Base-by-base conservation (phyloP, 2,888 invertebrate species). In the Noctua janthina region DNA sequence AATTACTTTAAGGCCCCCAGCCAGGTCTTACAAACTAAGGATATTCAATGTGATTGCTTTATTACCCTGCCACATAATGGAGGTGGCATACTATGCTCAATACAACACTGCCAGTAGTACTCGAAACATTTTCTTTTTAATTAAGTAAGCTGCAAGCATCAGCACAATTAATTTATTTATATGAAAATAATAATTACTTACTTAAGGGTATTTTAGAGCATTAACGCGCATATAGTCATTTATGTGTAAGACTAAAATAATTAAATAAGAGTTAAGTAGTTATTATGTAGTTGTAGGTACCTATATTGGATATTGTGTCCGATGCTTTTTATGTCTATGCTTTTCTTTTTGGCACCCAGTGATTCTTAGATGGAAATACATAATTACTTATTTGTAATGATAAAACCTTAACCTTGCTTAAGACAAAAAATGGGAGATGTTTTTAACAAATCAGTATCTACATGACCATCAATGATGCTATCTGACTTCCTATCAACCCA, bases 211-310 rank as follows among this genome's bases (percentile, higher is more conserved):
- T 78, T 78, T 74, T 29, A 43, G 71, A 78, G 71, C 51, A 83
- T 74, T 82, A 82, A 71, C 7, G 62, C 49, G 74, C 74, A 69
- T 74, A 82, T 59, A 88, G 81, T 85, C 77, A 86, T 69, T 73
- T 82, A 76, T 77, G 13, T 79, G 59, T 87, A 83, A 81, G 83
- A 1, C n/a, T 72, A 59, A 76, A 59, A 35, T 62, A 59, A 70
- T 20, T 39, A 39, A 54, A 67, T 59, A 71, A 67, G 29, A 13
- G 39, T 29, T 79, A 5, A 39, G 39, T 39, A 54, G 6, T 56
- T 49, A 49, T 49, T 49, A n/a, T 56, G 54, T 54, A 39, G 11
- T n/a, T 69, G n/a, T 54, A 35, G 20, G 29, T 54, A 35, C 15
- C 23, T 69, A 35, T 35, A 56, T 49, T 64, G 56, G 49, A 77